phyloP scores from a whole-genome alignment of 2,888 invertebrate species.

The Orthonychiurus folsomi region DNA sequence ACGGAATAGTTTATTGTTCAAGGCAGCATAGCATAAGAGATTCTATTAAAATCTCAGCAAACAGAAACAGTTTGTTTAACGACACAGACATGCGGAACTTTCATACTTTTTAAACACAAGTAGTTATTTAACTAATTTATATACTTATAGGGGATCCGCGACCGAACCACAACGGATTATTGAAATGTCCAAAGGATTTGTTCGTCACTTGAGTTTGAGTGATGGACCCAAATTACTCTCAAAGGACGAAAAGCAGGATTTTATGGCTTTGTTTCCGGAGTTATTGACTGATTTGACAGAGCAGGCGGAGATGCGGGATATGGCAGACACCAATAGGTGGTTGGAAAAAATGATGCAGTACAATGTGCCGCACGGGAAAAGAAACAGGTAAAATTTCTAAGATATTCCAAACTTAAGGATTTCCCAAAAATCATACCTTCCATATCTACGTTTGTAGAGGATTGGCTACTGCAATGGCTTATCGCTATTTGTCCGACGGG shows the following conservation, averaged over 20 bases:
- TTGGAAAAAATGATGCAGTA: constrained; percentile 75
- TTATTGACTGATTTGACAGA: constrained; percentile 74
- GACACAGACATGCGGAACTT: too few species aligned
- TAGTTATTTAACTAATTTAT: too few species aligned
- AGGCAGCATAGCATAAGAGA: too few species aligned
- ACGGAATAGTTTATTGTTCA: too few species aligned
- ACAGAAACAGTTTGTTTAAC: too few species aligned
- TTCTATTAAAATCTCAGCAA: too few species aligned
- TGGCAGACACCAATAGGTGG: constrained; percentile 71
- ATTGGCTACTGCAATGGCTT: constrained; percentile 62
- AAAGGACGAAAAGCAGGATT: constrained; percentile 75
- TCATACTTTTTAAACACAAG: too few species aligned
- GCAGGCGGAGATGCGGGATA: constrained; percentile 62
- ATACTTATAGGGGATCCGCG: not conserved
- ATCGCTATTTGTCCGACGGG: constrained; percentile 53
- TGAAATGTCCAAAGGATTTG: not conserved
- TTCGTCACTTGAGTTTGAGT: not conserved
- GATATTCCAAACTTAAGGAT: too few species aligned
- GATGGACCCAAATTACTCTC: constrained; percentile 24
- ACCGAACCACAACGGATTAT: not conserved
- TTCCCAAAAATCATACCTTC: too few species aligned
- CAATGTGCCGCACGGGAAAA: constrained; percentile 86
- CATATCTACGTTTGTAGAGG: too few species aligned
- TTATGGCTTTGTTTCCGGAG: constrained; percentile 82
- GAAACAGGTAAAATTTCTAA: constrained; percentile 51